phyloP scores from a whole-genome alignment of 2,113 vertebrate genomes.

The Phoenicopterus ruber region DNA sequence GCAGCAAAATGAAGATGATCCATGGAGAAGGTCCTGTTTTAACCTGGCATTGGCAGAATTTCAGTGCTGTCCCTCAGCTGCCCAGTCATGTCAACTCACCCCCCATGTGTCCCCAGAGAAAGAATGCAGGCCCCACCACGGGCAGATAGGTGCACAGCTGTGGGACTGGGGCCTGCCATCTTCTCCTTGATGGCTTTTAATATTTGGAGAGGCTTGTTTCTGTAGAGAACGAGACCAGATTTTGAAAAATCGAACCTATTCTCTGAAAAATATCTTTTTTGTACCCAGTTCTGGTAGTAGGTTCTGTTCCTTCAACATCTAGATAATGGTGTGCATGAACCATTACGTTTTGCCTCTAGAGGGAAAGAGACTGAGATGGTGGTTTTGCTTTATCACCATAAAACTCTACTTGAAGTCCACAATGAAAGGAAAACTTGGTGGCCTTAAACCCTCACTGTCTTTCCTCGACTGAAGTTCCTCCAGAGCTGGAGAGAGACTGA shows the following conservation, averaged over 20 bases:
- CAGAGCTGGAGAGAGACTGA: neutral
- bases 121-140: neutral
- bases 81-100: neutral
- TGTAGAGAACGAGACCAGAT: neutral
- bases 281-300: neutral
- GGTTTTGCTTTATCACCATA: neutral
- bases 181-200: neutral
- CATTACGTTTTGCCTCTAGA: neutral
- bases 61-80: neutral
- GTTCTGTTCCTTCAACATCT: neutral
- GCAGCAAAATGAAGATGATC: neutral
- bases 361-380: neutral
- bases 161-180: neutral
- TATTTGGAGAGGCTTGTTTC: neutral
- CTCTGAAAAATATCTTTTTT: neutral
- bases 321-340: neutral
- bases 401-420: neutral
- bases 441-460: neutral
- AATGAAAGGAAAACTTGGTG: neutral
- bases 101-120: neutral
- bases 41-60: neutral
- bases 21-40: neutral
- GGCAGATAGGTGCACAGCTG: neutral
- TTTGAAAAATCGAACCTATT: neutral
- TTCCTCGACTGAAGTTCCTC: neutral